phyloP scores from a whole-genome alignment of 1,140 invertebrate species.

The Sinonovacula constricta region DNA sequence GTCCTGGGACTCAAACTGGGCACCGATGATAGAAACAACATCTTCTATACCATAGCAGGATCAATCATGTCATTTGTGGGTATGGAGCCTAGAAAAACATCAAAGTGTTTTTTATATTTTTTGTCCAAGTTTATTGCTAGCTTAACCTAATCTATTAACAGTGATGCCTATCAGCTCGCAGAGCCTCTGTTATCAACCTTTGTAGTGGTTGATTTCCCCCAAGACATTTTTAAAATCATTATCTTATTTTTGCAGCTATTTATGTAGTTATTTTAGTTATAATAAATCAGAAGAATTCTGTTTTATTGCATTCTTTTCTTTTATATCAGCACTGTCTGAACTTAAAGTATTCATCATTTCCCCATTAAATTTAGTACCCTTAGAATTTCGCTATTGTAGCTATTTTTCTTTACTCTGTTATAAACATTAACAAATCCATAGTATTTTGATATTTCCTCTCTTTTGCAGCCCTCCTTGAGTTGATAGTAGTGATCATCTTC shows the following conservation, averaged over 20 bases:
- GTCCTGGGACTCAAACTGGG: constrained; percentile 45
- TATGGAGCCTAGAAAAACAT: constrained; percentile 18
- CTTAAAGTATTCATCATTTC: not conserved
- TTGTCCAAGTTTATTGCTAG: not conserved
- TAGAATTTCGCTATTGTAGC: constrained; percentile 3
- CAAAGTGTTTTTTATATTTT: not conserved
- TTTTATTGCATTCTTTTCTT: not conserved
- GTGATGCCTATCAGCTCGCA: not conserved
- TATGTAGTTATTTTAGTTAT: not conserved
- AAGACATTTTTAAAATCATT: not conserved
- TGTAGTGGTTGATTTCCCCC: no score
- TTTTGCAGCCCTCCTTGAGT: constrained; percentile 54
- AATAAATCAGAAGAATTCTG: not conserved
- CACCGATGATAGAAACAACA: constrained; percentile 9
- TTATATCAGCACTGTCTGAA: not conserved
- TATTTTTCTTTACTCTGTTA: not conserved
- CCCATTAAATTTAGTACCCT: not conserved
- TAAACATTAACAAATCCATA: not conserved
- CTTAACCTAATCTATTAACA: not conserved
- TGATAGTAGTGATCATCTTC: constrained; percentile 55
- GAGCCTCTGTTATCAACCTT: no score
- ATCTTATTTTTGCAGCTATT: not conserved
- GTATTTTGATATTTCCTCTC: not conserved
- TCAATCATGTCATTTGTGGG: constrained; percentile 53
- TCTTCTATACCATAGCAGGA: constrained; percentile 52